phyloP scores from a whole-genome alignment of 2,797 vertebrate genomes.

The Myripristis jacobus region DNA sequence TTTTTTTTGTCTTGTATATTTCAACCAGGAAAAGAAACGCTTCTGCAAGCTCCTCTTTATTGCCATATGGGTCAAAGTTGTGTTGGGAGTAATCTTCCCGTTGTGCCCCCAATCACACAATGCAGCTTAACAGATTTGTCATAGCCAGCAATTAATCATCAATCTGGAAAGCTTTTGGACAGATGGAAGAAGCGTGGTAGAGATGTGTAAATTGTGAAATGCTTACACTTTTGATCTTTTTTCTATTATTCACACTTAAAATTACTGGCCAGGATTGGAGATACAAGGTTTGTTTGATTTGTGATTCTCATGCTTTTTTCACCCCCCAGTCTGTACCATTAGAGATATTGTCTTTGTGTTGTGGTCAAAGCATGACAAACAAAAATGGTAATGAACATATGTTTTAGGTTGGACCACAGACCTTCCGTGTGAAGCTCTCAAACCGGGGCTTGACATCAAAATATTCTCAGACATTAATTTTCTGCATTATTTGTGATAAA shows the following conservation, averaged over 20 bases:
- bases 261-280: not conserved
- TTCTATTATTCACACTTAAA: too few relatives aligned
- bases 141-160: not conserved
- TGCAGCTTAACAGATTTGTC: constrained; percentile 30
- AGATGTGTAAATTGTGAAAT: not conserved
- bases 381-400: not conserved
- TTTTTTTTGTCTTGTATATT: too few relatives aligned
- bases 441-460: not conserved
- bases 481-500: not conserved
- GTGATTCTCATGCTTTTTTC: not conserved
- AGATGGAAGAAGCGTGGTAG: not conserved
- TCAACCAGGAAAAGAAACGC: too few relatives aligned
- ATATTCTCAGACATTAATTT: not conserved
- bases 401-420: not conserved
- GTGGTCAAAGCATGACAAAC: not conserved
- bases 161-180: not conserved
- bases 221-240: not conserved
- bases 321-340: not conserved
- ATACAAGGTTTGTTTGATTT: not conserved
- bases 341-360: not conserved
- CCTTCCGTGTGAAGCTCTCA: not conserved
- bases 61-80: constrained; percentile 17
- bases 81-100: constrained; percentile 36
- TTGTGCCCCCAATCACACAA: constrained; percentile 57
- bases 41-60: not conserved